These are phyloP conservation scores for Lacanobia oleracea DNA, from an alignment of 2,888 invertebrate genomes.

Conservation along the genomic window DNA sequence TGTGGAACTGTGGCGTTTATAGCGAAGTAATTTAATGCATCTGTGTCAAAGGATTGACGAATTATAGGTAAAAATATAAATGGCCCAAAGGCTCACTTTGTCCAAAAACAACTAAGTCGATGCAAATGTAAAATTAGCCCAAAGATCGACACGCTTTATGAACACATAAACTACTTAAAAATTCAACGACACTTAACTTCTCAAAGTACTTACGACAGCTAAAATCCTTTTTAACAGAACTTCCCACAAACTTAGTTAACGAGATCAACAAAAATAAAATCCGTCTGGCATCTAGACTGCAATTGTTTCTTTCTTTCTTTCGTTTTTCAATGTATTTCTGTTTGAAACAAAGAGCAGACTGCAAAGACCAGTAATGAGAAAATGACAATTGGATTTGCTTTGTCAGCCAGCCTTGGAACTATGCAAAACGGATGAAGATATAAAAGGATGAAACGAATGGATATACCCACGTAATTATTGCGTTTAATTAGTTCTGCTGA, in stretches of 20 bases:
- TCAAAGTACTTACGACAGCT: constrained; percentile 9
- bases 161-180: not conserved
- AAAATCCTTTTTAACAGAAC: constrained; percentile 22
- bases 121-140: not conserved
- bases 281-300: constrained; percentile 58
- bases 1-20: no score
- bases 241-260: constrained; percentile 61
- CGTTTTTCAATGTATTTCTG: constrained; percentile 76
- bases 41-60: no score
- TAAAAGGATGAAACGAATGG: constrained; percentile 61
- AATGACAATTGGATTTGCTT: constrained; percentile 86
- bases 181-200: not conserved
- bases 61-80: no score
- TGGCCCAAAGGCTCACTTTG: no score
- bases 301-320: constrained; percentile 70
- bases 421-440: constrained; percentile 71
- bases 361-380: constrained; percentile 83
- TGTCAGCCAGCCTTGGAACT: constrained; percentile 75
- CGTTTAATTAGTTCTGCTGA: constrained; percentile 56
- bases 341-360: constrained; percentile 79
- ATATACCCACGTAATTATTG: constrained; percentile 52
- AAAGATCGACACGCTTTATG: not conserved
- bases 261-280: constrained; percentile 68
- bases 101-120: no score
- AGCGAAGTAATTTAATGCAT: no score